Percentiles rank a stretch among this genome's conserved stretches.
Evolutionary conservation across 2,888 invertebrate genomes (phyloP).

Genomic region (Agrotis clavis): DNA sequence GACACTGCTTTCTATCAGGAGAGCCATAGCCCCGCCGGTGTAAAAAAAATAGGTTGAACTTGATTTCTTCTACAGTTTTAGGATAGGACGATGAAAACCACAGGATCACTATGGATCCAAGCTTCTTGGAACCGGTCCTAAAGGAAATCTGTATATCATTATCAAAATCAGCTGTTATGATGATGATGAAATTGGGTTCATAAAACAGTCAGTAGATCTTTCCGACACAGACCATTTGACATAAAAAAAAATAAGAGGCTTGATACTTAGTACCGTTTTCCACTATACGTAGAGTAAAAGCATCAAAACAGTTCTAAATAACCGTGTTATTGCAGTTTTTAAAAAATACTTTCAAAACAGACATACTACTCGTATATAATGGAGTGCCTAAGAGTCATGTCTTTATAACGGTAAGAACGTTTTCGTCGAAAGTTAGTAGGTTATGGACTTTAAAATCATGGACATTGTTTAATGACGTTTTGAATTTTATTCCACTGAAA

Average conservation of each 20-base stretch:
- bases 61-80: no score
- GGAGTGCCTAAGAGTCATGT: constrained; percentile 19
- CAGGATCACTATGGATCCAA: no score
- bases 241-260: neutral
- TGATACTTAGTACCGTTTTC: constrained; percentile 28
- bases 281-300: neutral
- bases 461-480: neutral
- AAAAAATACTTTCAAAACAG: neutral
- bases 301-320: constrained; percentile 9
- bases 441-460: constrained; percentile 5
- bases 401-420: constrained; percentile 29
- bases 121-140: no score
- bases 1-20: no score
- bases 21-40: no score
- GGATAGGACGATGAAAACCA: no score
- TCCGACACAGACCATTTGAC: neutral
- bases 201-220: neutral
- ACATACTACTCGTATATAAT: no score
- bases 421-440: constrained; percentile 22
- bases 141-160: no score
- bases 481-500: neutral
- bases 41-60: no score
- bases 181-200: neutral
- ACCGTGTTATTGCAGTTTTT: neutral
- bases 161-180: no score